phyloP scores from a whole-genome alignment of 2,113 vertebrate genomes.

The Pluvialis apricaria region DNA sequence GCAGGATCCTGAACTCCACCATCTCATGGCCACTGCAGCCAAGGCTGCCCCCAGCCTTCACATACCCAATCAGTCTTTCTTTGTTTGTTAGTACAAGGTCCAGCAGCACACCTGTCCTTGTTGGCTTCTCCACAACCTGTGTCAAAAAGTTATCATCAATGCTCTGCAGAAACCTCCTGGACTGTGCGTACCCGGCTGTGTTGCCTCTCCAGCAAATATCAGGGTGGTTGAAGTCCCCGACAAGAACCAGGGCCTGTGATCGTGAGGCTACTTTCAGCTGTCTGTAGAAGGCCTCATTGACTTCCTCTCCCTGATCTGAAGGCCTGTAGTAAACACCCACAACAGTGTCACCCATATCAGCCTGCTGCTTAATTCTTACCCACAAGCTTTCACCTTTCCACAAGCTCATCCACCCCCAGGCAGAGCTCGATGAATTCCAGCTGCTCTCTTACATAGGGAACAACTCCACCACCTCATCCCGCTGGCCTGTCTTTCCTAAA shows the following conservation, averaged over 20 bases:
- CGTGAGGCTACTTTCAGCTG: neutral
- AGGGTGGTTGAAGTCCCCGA: neutral
- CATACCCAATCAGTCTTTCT: neutral
- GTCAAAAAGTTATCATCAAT: neutral
- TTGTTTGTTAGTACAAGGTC: neutral
- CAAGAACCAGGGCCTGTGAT: neutral
- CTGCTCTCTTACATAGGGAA: no score
- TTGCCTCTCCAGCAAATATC: neutral
- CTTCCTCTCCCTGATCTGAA: no score
- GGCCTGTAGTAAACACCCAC: neutral
- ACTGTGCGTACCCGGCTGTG: neutral
- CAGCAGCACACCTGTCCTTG: neutral
- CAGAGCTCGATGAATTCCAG: neutral
- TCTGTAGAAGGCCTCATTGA: no score
- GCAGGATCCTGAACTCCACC: neutral
- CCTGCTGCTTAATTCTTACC: neutral
- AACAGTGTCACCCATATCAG: neutral
- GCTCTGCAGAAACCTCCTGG: neutral
- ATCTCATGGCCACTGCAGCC: neutral
- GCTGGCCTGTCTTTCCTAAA: neutral
- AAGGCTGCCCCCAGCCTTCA: neutral
- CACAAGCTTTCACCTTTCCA: neutral
- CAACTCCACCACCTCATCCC: no score
- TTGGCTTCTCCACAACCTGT: neutral
- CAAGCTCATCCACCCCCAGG: neutral